Percentiles rank a stretch among this genome's conserved stretches.
Conservation (phyloP, 2,113 vertebrate genomes). For the Psilopogon haemacephalus region DNA sequence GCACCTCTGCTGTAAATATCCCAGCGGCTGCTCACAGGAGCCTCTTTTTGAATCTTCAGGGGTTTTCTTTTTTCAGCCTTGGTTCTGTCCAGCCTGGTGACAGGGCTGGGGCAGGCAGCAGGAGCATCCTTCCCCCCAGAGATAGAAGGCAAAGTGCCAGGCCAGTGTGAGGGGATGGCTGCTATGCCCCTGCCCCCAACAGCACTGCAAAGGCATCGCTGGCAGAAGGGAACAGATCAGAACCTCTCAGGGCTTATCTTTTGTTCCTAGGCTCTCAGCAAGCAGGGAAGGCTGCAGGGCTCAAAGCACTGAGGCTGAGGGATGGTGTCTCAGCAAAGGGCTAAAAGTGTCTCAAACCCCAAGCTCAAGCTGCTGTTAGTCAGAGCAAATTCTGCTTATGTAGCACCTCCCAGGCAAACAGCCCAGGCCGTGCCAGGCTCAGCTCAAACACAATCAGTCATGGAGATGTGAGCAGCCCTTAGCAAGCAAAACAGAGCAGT, state of each 20-base stretch:
- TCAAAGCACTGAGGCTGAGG: background rate
- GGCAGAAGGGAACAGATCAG: conserved; percentile 16
- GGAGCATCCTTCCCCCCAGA: background rate
- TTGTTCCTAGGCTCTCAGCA: background rate
- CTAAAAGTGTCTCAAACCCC: conserved; percentile 37
- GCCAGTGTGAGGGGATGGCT: background rate
- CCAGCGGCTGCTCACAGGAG: fast-evolving
- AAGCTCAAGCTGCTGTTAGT: conserved; percentile 29
- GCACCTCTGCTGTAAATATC: background rate
- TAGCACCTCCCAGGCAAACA: conserved; percentile 51
- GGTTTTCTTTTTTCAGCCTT: too few species aligned
- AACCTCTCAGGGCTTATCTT: background rate
- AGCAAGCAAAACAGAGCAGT: conserved; percentile 42
- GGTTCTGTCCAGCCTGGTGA: fast-evolving
- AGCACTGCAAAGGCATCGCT: conserved; percentile 25
- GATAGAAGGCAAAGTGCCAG: background rate
- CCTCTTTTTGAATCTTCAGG: background rate
- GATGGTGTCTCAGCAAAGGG: conserved; percentile 6
- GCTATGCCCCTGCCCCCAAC: background rate
- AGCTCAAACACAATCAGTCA: conserved; percentile 61
- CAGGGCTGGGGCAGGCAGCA: fast-evolving
- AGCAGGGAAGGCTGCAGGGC: background rate
- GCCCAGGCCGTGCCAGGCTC: background rate
- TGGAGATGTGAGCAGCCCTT: conserved; percentile 43
- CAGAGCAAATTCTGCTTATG: conserved; percentile 66